Percentiles rank a stretch among this genome's conserved stretches.
These are phyloP conservation scores for Tympanoctomys barrerae DNA, from an alignment of 2,797 vertebrate genomes.

Conservation along the genomic window DNA sequence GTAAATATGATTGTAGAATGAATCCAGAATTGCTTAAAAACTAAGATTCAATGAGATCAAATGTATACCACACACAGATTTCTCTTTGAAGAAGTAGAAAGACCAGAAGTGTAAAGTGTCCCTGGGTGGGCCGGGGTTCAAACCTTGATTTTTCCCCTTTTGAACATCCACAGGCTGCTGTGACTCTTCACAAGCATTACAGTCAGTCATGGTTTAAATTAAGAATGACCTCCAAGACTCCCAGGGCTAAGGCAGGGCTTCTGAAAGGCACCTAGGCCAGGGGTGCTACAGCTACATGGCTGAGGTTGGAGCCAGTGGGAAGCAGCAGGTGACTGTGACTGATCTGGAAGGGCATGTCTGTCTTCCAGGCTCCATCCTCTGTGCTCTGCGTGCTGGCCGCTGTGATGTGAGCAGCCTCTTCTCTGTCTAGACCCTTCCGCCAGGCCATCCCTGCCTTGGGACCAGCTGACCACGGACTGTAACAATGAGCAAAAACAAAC, in stretches of 20 bases:
- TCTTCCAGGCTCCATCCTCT: neutral
- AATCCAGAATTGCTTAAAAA: slow-evolving; percentile 5
- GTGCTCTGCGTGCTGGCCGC: neutral
- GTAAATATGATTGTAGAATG: neutral
- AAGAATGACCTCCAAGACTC: neutral
- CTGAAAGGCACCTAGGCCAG: neutral
- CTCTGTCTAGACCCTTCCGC: neutral
- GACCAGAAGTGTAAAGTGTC: neutral
- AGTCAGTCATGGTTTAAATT: neutral
- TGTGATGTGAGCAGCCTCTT: neutral
- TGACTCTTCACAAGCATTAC: neutral
- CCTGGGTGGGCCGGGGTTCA: neutral
- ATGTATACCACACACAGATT: neutral
- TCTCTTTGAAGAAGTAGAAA: neutral
- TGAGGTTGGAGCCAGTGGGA: neutral
- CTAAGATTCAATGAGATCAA: neutral
- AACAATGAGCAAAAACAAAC: neutral
- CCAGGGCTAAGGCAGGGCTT: neutral
- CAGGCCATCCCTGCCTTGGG: neutral
- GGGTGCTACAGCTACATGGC: neutral
- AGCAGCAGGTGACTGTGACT: neutral
- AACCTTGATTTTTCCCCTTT: neutral
- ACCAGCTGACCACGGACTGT: neutral
- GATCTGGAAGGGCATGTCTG: neutral
- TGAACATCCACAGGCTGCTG: neutral